A percentile compares a stretch with the other conserved stretches of the same genome.
These are phyloP conservation scores for Anolis sagrei DNA, from an alignment of 2,113 vertebrate species.

Conservation along the genomic window DNA sequence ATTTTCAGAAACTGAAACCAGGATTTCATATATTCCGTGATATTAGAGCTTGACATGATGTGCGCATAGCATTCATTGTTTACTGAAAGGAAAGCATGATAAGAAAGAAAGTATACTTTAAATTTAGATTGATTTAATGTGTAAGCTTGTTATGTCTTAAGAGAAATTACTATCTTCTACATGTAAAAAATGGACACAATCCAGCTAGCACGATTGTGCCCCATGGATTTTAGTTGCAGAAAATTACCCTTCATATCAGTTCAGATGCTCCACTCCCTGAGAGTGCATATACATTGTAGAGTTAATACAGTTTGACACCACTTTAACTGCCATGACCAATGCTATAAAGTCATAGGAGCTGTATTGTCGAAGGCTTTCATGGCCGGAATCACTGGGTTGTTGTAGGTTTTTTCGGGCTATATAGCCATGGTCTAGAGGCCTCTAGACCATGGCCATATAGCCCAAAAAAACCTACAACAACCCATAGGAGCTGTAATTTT, in stretches of 20 bases:
- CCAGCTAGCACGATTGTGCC: background rate
- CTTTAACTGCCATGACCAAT: too few relatives aligned
- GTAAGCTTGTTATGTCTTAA: background rate
- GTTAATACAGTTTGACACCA: too few relatives aligned
- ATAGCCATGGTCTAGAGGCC: too few relatives aligned
- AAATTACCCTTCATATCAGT: background rate
- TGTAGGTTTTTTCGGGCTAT: too few relatives aligned
- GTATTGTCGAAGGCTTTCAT: too few relatives aligned
- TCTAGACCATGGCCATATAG: too few relatives aligned
- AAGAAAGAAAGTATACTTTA: background rate
- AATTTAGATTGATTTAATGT: background rate
- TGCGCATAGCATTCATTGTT: background rate
- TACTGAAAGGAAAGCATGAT: background rate
- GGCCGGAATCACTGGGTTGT: too few relatives aligned
- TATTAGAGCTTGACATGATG: background rate
- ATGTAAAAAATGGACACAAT: background rate
- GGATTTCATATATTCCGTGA: constrained; percentile 8
- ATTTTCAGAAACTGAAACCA: constrained; percentile 36
- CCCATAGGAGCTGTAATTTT: too few relatives aligned
- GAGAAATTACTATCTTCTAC: constrained; percentile 1
- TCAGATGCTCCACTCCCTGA: too few relatives aligned
- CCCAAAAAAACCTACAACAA: too few relatives aligned
- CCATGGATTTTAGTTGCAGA: background rate
- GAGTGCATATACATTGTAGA: too few relatives aligned
- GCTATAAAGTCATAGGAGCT: too few relatives aligned